phyloP scores from a whole-genome alignment of 2,797 vertebrate species.

The Pogonophryne albipinna region DNA sequence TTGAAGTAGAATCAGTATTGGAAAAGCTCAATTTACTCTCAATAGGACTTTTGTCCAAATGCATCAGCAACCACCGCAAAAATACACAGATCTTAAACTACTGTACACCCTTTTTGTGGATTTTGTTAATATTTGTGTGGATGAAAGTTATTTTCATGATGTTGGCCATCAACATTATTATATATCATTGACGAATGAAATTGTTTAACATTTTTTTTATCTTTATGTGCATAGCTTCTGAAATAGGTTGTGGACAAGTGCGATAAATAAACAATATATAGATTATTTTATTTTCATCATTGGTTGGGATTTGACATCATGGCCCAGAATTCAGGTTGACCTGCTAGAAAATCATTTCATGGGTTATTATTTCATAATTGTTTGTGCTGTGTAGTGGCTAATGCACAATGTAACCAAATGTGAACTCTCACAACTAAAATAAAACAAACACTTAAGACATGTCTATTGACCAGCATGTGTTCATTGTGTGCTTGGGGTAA shows the following conservation, averaged over 20 bases:
- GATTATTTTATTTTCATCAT: too few species aligned
- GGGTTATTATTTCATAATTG: too few species aligned
- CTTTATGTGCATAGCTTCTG: background rate
- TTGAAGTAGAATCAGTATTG: background rate
- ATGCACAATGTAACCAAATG: too few species aligned
- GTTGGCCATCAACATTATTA: background rate
- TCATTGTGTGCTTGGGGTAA: background rate
- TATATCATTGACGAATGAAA: background rate
- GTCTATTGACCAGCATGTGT: background rate
- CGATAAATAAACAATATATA: too few species aligned
- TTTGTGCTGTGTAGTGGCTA: too few species aligned
- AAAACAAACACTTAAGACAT: constrained; percentile 2
- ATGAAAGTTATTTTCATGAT: background rate
- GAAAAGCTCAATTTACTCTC: background rate
- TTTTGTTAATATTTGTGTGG: background rate
- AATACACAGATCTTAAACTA: background rate
- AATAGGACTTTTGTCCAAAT: background rate
- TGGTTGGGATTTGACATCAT: too few species aligned
- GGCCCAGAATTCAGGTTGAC: too few species aligned
- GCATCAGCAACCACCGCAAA: background rate
- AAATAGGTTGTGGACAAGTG: background rate
- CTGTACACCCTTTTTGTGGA: background rate
- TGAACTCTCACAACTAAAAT: background rate
- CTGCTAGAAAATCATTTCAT: too few species aligned
- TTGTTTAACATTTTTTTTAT: background rate